Evolutionary conservation across 1,140 invertebrate species (phyloP), one percentile per base, ranked within the genome.

Genomic region (Anadara kagoshimensis): DNA sequence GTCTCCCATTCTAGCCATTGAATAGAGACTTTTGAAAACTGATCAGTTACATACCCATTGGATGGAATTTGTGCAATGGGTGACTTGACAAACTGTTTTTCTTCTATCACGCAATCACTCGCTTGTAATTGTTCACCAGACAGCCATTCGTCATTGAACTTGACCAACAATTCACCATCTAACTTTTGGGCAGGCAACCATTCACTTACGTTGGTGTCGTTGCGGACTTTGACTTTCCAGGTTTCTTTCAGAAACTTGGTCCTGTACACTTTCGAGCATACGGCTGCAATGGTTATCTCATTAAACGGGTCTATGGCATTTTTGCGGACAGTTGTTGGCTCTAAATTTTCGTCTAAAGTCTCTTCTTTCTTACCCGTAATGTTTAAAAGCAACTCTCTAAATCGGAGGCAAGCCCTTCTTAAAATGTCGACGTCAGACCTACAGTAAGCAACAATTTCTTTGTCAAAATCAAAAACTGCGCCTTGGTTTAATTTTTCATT

Each of bases 351-450:
- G 29, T 36, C 29, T 36, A 36, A 36, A 36, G 29, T 36, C 29
- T 36, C 29, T 36, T 36, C 29, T 36, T 36, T 7, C 29, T 36
- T 36, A 36, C 29, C 29, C 2, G 54, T 57, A 5, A 57, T 57
- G 5, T 26, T 14, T 11, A 57, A 29, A 29, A 57, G 36, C 18
- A 57, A 29, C 14, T 57, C 10, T 29, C 54, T 14, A 59, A 78
- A 78, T 4, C 44, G 26, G 18, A 69, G n/a, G 54, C 71, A 74
- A 22, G 54, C 66, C n/a, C 64, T 47, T 45, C 71, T 56, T 44
- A 78, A 45, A 45, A 78, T 78, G 43, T 78, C 76, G 36, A 75
- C 73, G 63, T 75, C 73, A 1, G 65, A 69, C 16, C 65, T 57
- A 70, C 76, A 78, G 66, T 74, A 73, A 41, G 44, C 45, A 16